These are phyloP conservation scores for Harpalus rubripes DNA, from an alignment of 2,888 invertebrate genomes.

Conservation along the genomic window DNA sequence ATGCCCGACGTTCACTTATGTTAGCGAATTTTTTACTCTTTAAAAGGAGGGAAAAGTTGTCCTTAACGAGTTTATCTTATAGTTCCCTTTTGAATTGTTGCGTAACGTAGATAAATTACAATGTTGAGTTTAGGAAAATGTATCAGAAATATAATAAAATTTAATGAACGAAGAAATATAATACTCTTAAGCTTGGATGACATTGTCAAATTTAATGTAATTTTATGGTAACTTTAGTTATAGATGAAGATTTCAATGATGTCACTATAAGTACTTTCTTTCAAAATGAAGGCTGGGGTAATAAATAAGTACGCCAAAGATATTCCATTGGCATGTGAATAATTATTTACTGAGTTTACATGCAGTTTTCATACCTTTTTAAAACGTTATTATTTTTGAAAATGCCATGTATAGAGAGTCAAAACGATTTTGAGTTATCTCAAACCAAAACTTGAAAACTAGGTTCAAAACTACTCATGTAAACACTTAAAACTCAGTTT, in stretches of 20 bases:
- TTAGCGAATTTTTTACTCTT: neutral
- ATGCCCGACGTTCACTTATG: neutral
- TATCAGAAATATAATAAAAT: neutral
- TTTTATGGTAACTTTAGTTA: neutral
- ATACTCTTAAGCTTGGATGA: neutral
- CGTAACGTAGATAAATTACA: neutral
- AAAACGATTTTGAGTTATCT: no score
- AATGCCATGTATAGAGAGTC: no score
- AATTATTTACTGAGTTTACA: no score
- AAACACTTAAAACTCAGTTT: no score
- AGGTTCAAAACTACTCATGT: no score
- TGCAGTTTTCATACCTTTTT: no score
- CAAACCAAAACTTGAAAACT: no score
- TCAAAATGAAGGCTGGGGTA: no score
- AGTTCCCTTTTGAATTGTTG: neutral
- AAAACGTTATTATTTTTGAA: no score
- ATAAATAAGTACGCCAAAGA: no score
- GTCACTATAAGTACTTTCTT: no score
- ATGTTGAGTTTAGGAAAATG: neutral
- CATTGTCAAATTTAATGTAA: neutral
- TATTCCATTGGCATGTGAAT: no score
- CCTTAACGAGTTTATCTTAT: neutral
- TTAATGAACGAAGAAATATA: neutral
- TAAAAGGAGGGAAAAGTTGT: neutral
- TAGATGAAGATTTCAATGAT: neutral